A percentile compares a stretch with the other conserved stretches of the same genome.
Evolutionary conservation across 1,140 invertebrate genomes (phyloP).

Genomic region (Pinna nobilis): DNA sequence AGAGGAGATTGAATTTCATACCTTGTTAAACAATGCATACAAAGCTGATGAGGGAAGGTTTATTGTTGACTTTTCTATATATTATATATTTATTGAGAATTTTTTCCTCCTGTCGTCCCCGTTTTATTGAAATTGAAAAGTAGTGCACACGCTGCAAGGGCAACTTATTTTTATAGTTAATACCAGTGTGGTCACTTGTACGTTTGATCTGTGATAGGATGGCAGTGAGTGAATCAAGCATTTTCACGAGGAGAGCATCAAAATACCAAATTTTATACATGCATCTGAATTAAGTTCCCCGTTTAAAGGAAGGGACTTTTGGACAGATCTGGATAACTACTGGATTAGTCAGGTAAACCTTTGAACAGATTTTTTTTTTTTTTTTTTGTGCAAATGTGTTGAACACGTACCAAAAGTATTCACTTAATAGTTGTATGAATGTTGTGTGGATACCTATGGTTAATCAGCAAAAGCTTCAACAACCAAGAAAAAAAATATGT

Average conservation of each 20-base stretch:
- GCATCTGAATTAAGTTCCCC: constrained; percentile 5
- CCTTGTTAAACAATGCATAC: too few species aligned
- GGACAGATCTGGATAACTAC: constrained; percentile 22
- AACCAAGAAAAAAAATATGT: constrained; percentile 31
- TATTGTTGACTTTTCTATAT: too few species aligned
- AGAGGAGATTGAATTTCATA: too few species aligned
- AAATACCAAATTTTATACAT: constrained; percentile 26
- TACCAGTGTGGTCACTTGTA: constrained; percentile 43
- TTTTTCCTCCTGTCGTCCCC: too few species aligned
- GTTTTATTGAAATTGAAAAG: too few species aligned
- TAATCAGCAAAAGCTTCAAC: constrained; percentile 42
- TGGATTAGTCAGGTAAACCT: constrained; percentile 29
- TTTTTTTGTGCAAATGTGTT: too few species aligned
- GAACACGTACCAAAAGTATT: too few species aligned
- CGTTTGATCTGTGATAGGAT: constrained; percentile 45
- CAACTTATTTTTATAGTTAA: too few species aligned
- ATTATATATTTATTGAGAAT: too few species aligned
- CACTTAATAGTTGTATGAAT: neutral
- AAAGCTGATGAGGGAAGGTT: too few species aligned
- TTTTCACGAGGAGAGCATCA: too few species aligned
- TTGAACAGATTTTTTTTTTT: too few species aligned
- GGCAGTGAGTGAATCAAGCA: constrained; percentile 13
- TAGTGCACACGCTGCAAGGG: constrained; percentile 50
- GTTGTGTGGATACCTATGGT: constrained; percentile 3
- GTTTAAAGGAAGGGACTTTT: constrained; percentile 1